These are phyloP conservation scores for Eriocheir sinensis DNA, from an alignment of 1,140 invertebrate species.

Conservation along the genomic window DNA sequence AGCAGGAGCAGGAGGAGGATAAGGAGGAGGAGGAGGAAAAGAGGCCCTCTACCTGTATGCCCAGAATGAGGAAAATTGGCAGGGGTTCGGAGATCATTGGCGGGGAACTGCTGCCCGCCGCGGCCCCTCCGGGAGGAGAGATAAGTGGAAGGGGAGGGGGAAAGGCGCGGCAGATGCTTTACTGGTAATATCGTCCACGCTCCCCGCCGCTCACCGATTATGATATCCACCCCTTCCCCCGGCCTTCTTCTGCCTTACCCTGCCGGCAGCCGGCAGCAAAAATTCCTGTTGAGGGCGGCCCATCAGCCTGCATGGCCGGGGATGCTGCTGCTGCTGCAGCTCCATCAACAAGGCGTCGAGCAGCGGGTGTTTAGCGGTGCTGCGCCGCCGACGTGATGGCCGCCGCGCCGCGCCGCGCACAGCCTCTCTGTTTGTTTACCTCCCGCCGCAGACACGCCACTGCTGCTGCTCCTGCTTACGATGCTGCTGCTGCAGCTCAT, in stretches of 20 bases:
- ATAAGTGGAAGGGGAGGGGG: conserved; percentile 5
- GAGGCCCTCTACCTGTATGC: neutral
- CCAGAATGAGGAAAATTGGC: conserved; percentile 30
- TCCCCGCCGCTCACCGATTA: neutral
- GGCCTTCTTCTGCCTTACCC: neutral
- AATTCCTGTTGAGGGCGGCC: neutral
- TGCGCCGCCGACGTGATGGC: neutral
- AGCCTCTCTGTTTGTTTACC: no score
- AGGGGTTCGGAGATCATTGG: neutral
- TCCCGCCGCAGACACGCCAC: neutral
- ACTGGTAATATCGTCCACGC: neutral
- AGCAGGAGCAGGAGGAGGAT: neutral
- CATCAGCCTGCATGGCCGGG: neutral
- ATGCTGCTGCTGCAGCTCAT: no score
- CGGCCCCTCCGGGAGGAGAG: neutral
- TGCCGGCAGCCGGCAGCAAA: neutral
- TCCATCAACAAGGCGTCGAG: neutral
- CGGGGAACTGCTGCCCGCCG: neutral
- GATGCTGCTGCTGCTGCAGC: neutral
- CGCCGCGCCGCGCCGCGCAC: no score
- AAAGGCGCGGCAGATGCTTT: neutral
- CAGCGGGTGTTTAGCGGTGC: neutral
- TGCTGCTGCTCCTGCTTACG: neutral
- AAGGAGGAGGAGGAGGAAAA: neutral
- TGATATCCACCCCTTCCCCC: neutral